Percentiles rank a stretch among this genome's conserved stretches.
phyloP scores from a whole-genome alignment of 2,888 invertebrate species.

The Pseudanteris insignis region DNA sequence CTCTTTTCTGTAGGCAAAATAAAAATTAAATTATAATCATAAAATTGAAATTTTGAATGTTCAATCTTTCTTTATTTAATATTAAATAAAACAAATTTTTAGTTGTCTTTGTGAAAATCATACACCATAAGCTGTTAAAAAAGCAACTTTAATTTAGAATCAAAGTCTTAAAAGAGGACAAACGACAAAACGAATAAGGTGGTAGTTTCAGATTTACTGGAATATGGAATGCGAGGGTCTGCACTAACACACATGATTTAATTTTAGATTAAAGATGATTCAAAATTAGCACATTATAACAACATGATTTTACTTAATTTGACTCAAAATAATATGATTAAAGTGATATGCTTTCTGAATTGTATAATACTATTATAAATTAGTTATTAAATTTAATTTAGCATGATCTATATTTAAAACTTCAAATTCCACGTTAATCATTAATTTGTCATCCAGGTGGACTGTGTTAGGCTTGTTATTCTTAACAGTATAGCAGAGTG shows the following conservation, averaged over 20 bases:
- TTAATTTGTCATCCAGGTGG: constrained; percentile 7
- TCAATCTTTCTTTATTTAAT: too few relatives aligned
- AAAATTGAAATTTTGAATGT: too few relatives aligned
- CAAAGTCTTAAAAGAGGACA: constrained; percentile 12
- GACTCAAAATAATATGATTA: too few relatives aligned
- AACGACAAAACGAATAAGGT: constrained; percentile 17
- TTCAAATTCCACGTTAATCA: neutral
- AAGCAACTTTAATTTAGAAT: constrained; percentile 17
- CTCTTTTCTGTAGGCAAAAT: constrained; percentile 74
- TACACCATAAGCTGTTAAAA: too few relatives aligned
- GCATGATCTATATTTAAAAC: neutral
- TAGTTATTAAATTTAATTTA: too few relatives aligned
- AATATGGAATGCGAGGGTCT: constrained; percentile 27
- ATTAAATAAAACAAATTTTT: too few relatives aligned
- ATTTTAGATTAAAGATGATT: constrained; percentile 27
- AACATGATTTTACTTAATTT: too few relatives aligned
- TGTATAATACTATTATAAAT: too few relatives aligned
- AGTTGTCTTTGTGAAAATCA: too few relatives aligned
- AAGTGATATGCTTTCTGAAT: too few relatives aligned
- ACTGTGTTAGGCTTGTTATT: constrained; percentile 12
- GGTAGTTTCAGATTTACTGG: constrained; percentile 20
- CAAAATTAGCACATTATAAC: constrained; percentile 9
- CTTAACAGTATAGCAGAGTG: neutral
- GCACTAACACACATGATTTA: constrained; percentile 17
- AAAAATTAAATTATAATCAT: too few relatives aligned